Percentiles rank a stretch among this genome's conserved stretches.
These are phyloP conservation scores for Epizoanthus ramosus DNA, from an alignment of 92 coral and sea anemone genomes.

Conservation along the genomic window DNA sequence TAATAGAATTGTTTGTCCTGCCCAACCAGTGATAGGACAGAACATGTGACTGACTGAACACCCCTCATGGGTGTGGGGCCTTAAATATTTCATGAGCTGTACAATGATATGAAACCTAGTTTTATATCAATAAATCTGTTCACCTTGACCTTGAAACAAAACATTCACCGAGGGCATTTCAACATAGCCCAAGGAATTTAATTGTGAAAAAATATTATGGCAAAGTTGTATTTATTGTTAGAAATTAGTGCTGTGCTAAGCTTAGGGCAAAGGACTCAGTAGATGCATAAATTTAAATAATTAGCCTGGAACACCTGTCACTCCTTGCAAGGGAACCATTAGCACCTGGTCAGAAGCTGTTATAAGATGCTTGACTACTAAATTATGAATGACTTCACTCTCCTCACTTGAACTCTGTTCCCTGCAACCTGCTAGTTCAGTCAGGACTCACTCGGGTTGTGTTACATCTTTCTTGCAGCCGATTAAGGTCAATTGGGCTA, in stretches of 20 bases:
- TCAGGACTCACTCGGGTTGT: constrained; percentile 24
- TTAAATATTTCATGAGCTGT: constrained; percentile 16
- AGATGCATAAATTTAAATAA: constrained; percentile 15
- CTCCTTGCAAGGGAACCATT: neutral
- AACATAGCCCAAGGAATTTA: neutral
- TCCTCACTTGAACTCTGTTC: constrained; percentile 31
- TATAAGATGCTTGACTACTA: constrained; percentile 37
- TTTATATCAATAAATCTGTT: neutral
- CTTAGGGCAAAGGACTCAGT: constrained; percentile 18
- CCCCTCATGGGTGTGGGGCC: constrained; percentile 18
- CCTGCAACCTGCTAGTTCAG: constrained; percentile 9
- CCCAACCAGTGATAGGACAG: constrained; percentile 16
- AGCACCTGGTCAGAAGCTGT: constrained; percentile 44
- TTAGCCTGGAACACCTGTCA: constrained; percentile 37
- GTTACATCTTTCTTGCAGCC: constrained; percentile 16
- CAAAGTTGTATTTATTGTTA: constrained; percentile 1
- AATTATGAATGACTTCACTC: constrained; percentile 45
- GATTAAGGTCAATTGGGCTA: constrained; percentile 44
- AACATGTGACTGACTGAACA: neutral
- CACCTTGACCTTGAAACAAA: constrained; percentile 36
- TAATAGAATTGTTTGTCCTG: constrained; percentile 25
- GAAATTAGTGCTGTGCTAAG: neutral
- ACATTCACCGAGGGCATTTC: constrained; percentile 14
- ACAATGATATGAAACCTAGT: neutral
- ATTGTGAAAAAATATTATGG: constrained; percentile 10